Evolutionary conservation across 2,113 vertebrate genomes (phyloP).

Genomic region (Halichoeres trimaculatus): DNA sequence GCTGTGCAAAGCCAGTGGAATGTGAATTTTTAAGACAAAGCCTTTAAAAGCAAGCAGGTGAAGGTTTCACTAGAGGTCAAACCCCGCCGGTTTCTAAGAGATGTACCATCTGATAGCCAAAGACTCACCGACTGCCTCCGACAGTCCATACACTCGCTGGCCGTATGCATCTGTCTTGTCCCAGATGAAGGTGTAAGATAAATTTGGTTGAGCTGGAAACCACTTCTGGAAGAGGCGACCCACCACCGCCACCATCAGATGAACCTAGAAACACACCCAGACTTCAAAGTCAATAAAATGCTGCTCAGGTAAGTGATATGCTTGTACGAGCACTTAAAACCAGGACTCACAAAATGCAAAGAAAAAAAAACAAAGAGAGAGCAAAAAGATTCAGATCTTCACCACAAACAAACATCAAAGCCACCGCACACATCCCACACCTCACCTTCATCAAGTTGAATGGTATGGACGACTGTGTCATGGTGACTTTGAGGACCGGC

Average conservation of each 20-base stretch:
- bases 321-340: not conserved
- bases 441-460: slow-evolving; percentile 96
- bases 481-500: slow-evolving; percentile 95
- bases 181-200: slow-evolving; percentile 98
- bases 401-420: too few species aligned
- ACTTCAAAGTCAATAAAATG: not conserved
- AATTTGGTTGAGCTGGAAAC: slow-evolving; percentile 97
- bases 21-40: too few species aligned
- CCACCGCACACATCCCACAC: not conserved
- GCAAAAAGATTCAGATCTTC: too few species aligned
- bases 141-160: slow-evolving; percentile 95
- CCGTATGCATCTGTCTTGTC: slow-evolving; percentile 98
- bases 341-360: too few species aligned
- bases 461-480: slow-evolving; percentile 94
- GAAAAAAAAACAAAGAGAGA: too few species aligned
- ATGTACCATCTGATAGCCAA: too few species aligned
- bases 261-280: slow-evolving; percentile 79
- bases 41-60: too few species aligned
- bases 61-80: too few species aligned
- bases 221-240: slow-evolving; percentile 98
- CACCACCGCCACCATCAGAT: slow-evolving; percentile 98
- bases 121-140: slow-evolving; percentile 95
- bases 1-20: too few species aligned
- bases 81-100: too few species aligned
- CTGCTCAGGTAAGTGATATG: not conserved